These are phyloP conservation scores for Mycetomoellerius zeteki DNA, from an alignment of 1,140 invertebrate genomes.

Conservation along the genomic window DNA sequence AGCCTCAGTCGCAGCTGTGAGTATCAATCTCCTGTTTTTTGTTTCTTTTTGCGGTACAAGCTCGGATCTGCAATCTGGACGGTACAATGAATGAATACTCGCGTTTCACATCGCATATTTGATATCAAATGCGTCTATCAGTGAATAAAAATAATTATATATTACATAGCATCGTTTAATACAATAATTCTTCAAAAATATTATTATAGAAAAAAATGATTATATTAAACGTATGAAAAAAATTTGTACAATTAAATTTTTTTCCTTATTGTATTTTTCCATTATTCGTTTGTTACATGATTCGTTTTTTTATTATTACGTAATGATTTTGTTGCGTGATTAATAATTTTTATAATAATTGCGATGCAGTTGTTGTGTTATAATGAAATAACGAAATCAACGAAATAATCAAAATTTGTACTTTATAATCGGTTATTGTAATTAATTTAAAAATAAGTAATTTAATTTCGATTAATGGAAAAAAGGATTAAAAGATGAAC, in stretches of 20 bases:
- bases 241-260: not conserved
- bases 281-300: constrained; percentile 30
- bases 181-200: not conserved
- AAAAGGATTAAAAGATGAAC: not conserved
- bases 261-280: not conserved
- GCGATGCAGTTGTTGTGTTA: not conserved
- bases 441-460: constrained; percentile 4
- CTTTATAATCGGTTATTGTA: not conserved
- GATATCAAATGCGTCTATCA: not conserved
- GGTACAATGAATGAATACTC: constrained; percentile 4
- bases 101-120: not conserved
- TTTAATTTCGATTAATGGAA: not conserved
- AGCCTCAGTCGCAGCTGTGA: constrained; percentile 94
- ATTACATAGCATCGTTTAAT: not conserved
- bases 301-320: not conserved
- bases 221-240: not conserved
- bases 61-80: constrained; percentile 25
- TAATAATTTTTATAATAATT: constrained; percentile 12
- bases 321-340: constrained; percentile 22
- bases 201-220: not conserved
- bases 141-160: not conserved
- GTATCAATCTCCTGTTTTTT: constrained; percentile 78
- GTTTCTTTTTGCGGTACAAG: constrained; percentile 8
- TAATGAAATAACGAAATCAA: not conserved
- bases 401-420: not conserved